These are phyloP conservation scores for Kryptolebias marmoratus DNA, from an alignment of 2,113 vertebrate species.

Conservation along the genomic window DNA sequence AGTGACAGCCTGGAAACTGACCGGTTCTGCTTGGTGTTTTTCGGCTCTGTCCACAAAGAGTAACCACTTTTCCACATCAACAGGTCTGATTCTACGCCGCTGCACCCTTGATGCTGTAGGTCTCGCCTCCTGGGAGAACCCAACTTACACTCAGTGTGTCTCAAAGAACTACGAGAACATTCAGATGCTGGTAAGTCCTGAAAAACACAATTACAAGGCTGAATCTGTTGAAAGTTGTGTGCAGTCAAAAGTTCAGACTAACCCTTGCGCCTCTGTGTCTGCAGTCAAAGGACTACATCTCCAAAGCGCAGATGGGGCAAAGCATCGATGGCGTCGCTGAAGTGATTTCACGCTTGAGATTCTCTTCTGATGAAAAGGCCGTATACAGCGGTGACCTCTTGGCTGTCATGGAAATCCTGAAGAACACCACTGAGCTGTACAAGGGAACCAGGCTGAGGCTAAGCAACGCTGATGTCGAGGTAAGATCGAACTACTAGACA, in stretches of 20 bases:
- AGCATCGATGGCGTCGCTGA: conserved; percentile 88
- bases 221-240: conserved; percentile 3
- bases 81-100: conserved; percentile 91
- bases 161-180: conserved; percentile 95
- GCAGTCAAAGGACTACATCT: conserved; percentile 89
- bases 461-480: conserved; percentile 90
- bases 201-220: conserved; percentile 11
- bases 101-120: conserved; percentile 93
- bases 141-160: conserved; percentile 93
- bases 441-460: conserved; percentile 87
- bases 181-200: conserved; percentile 88
- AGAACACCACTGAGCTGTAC: conserved; percentile 93
- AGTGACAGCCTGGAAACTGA: not conserved
- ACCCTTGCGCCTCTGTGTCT: conserved; percentile 8
- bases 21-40: not conserved
- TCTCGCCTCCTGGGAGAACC: conserved; percentile 94
- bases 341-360: conserved; percentile 91
- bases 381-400: conserved; percentile 96
- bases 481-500: conserved; percentile 52
- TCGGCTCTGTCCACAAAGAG: conserved; percentile 5
- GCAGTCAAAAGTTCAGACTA: conserved; percentile 16
- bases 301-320: conserved; percentile 87
- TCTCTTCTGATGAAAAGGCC: conserved; percentile 89
- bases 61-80: conserved; percentile 13
- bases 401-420: conserved; percentile 89